Conservation (phyloP, 1,140 invertebrate genomes). For the Condylostylus longicornis region DNA sequence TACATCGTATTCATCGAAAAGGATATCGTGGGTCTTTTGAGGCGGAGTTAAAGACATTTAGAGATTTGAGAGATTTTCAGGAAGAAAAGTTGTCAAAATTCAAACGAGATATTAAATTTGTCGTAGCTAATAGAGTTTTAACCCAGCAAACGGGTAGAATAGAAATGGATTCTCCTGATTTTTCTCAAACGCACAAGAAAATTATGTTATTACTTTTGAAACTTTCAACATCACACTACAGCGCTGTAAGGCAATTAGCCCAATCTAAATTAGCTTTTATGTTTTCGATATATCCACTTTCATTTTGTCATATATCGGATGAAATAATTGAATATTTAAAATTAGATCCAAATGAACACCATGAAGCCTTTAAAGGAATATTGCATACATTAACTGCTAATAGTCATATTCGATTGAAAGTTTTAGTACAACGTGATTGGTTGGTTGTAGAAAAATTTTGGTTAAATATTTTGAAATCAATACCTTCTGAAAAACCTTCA, state of each 20-base stretch:
- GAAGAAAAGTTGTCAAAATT: slow-evolving; percentile 45
- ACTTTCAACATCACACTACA: slow-evolving; percentile 51
- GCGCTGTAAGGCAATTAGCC: slow-evolving; percentile 43
- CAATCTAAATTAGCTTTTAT: slow-evolving; percentile 41
- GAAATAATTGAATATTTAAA: slow-evolving; percentile 43
- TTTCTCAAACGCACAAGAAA: slow-evolving; percentile 42
- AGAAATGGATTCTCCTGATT: slow-evolving; percentile 26
- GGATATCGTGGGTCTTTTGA: slow-evolving; percentile 4
- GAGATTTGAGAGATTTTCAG: slow-evolving; percentile 22
- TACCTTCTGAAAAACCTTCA: slow-evolving; percentile 66
- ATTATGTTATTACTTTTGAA: slow-evolving; percentile 48
- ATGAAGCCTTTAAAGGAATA: slow-evolving; percentile 65
- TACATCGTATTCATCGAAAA: slow-evolving; percentile 8
- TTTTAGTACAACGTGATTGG: slow-evolving; percentile 63
- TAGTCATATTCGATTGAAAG: slow-evolving; percentile 38
- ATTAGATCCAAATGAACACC: slow-evolving; percentile 41
- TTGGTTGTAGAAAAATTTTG: slow-evolving; percentile 50
- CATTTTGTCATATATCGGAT: slow-evolving; percentile 42
- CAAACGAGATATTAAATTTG: slow-evolving; percentile 44
- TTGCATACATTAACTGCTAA: slow-evolving; percentile 59
- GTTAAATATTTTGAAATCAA: slow-evolving; percentile 54
- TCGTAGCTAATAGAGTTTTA: slow-evolving; percentile 46
- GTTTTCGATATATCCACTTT: slow-evolving; percentile 41
- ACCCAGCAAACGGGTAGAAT: slow-evolving; percentile 52
- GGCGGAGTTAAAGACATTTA: slow-evolving; percentile 7